These are phyloP conservation scores for Columba janthina DNA, from an alignment of 2,113 vertebrate species.

Conservation along the genomic window DNA sequence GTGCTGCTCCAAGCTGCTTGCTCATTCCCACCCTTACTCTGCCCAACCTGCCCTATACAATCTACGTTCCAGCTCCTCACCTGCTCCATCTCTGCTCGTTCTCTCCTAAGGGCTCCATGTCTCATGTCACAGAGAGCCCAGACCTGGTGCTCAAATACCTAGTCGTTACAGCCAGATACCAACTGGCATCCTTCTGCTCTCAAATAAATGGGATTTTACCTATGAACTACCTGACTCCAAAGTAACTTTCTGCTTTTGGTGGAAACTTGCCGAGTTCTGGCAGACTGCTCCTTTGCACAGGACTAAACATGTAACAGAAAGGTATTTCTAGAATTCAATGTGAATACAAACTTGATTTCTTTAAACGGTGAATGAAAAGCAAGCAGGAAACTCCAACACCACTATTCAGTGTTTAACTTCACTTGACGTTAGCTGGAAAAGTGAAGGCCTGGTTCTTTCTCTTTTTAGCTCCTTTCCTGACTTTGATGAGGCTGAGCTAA, in stretches of 20 bases:
- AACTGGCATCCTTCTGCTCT: neutral
- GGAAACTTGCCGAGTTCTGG: neutral
- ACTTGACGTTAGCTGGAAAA: neutral
- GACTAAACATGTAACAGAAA: neutral
- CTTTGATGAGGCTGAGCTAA: neutral
- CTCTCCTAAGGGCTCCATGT: neutral
- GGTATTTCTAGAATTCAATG: neutral
- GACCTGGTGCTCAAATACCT: neutral
- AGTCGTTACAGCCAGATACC: neutral
- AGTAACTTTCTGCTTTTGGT: neutral
- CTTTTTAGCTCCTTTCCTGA: conserved; percentile 2
- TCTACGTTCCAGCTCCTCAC: accelerated
- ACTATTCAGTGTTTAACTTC: neutral
- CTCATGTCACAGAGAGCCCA: neutral
- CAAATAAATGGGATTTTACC: neutral
- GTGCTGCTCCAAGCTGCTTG: neutral
- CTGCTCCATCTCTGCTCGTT: too few species aligned
- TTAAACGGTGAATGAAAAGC: neutral
- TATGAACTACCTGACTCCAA: neutral
- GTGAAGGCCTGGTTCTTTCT: neutral
- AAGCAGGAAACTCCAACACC: neutral
- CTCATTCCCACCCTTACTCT: neutral
- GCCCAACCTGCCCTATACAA: neutral
- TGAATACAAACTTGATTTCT: neutral
- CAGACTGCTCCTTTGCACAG: neutral